Base-by-base conservation (phyloP, 2,113 vertebrate genomes). In the Spea bombifrons region DNA sequence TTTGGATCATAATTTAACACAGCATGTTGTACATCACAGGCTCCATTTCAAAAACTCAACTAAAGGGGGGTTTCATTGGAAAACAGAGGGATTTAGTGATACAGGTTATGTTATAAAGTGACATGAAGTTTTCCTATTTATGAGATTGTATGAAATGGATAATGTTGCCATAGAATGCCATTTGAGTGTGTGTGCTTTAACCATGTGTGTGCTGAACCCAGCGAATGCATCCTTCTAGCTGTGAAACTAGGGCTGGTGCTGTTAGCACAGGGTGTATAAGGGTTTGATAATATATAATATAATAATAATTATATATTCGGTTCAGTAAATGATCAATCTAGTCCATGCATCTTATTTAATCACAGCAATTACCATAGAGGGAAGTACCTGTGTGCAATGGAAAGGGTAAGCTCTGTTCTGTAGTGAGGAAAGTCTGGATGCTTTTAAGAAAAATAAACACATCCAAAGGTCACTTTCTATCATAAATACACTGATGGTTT, bases 1-100 rank as follows among this genome's bases (percentile, higher is more conserved):
- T 92, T 91, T 90, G 91, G 89, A 93, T 95, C 93, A 92, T 96
- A 96, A 98, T 99, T 98, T 98, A 95, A 96, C 96, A 90, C 96
- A 99, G 97, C 96, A 85, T 94, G 94, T 87, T 90, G 90, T 89
- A 82, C 89, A 92, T 88, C 88, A 89, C 85, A 88, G 85, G 75
- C 82, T 84, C 81, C 86, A 83, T 85, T 88, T 88, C 85, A 83
- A 86, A 84, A 86, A 86, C 85, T 84, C 73, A 66, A 82, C 77
- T 13, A 85, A 87, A 84, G 87, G 86, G 30, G 83, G 78, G 74
- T 74, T 65, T 74, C 71, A 80, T 80, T 74, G 78, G 78, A 72
- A 78, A 73, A 53, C 71, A 80, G n/a, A 68, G 64, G 78, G 71
- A 74, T 80, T 80, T 63, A 74, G 50, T 57, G 52, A 80, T 68